Conservation (phyloP, 2,113 vertebrate genomes). For the Hymenochirus boettgeri region DNA sequence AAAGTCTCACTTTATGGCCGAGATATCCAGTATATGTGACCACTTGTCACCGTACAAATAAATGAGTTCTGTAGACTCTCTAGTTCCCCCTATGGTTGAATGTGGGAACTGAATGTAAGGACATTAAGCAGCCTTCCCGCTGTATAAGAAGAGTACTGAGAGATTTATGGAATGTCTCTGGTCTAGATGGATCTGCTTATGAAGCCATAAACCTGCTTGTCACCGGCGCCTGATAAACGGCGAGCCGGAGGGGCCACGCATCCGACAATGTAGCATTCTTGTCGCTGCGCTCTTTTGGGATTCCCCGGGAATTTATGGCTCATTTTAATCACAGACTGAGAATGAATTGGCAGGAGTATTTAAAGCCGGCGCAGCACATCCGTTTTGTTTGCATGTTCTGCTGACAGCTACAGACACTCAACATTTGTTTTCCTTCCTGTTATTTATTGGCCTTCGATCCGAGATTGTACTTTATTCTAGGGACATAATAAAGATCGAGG, state of each 20-base stretch:
- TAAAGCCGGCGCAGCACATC: slow-evolving; percentile 52
- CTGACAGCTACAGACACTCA: slow-evolving; percentile 61
- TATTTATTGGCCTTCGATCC: slow-evolving; percentile 30
- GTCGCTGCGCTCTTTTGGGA: slow-evolving; percentile 52
- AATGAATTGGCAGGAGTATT: slow-evolving; percentile 65
- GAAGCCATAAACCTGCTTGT: slow-evolving; percentile 39
- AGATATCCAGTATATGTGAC: too few relatives aligned
- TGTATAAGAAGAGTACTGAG: background rate
- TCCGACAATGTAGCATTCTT: slow-evolving; percentile 49
- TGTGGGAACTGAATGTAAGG: too few relatives aligned
- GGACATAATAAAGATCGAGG: too few relatives aligned
- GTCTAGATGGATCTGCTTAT: slow-evolving; percentile 26
- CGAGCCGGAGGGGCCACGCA: slow-evolving; percentile 53
- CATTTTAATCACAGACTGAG: slow-evolving; percentile 65
- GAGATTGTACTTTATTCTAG: background rate
- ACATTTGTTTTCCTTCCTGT: slow-evolving; percentile 58
- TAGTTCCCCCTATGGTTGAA: background rate
- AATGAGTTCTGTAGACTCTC: too few relatives aligned
- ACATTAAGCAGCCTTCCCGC: background rate
- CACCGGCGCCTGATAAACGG: slow-evolving; percentile 60
- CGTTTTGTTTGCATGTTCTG: slow-evolving; percentile 64
- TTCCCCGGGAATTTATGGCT: slow-evolving; percentile 67
- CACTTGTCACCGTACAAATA: too few relatives aligned
- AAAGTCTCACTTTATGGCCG: too few relatives aligned
- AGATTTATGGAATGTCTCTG: background rate